phyloP scores from a whole-genome alignment of 2,888 invertebrate species.

The Stenolophus ochropezus region DNA sequence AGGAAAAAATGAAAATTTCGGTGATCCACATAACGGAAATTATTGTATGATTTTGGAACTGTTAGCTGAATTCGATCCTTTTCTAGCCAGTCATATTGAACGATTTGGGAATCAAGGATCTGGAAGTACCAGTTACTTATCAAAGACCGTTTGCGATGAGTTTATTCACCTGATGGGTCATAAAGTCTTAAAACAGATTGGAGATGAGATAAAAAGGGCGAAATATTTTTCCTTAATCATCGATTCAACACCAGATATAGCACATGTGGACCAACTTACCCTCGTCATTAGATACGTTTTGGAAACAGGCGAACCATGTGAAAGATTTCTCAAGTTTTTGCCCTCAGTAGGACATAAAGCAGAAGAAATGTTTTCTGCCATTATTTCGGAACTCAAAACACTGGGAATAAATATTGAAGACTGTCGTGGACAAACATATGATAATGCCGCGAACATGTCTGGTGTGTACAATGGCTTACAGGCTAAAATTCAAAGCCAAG shows the following conservation, averaged over 20 bases:
- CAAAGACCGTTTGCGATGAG: slow-evolving; percentile 66
- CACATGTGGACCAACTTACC: slow-evolving; percentile 64
- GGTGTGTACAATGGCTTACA: slow-evolving; percentile 64
- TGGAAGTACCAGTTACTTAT: slow-evolving; percentile 66
- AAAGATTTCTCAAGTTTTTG: slow-evolving; percentile 63
- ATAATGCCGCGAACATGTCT: slow-evolving; percentile 66
- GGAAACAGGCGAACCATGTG: slow-evolving; percentile 45
- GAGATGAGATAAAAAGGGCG: slow-evolving; percentile 61
- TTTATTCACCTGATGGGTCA: slow-evolving; percentile 66
- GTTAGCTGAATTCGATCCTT: slow-evolving; percentile 66
- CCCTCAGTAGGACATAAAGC: slow-evolving; percentile 62
- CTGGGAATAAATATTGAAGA: slow-evolving; percentile 61
- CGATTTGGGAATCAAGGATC: slow-evolving; percentile 65
- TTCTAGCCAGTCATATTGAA: slow-evolving; percentile 65
- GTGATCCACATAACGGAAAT: slow-evolving; percentile 66
- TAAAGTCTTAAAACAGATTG: slow-evolving; percentile 62
- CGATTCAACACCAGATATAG: slow-evolving; percentile 65
- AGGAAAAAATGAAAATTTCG: slow-evolving; percentile 64
- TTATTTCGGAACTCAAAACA: slow-evolving; percentile 57
- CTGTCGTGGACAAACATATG: slow-evolving; percentile 66
- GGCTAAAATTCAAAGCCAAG: slow-evolving; percentile 60
- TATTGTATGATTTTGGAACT: slow-evolving; percentile 66
- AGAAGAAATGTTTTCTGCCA: slow-evolving; percentile 61
- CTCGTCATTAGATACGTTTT: slow-evolving; percentile 64
- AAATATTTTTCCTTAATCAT: slow-evolving; percentile 62